These are phyloP conservation scores for Formica aserva DNA, from an alignment of 2,888 invertebrate genomes.

Conservation along the genomic window DNA sequence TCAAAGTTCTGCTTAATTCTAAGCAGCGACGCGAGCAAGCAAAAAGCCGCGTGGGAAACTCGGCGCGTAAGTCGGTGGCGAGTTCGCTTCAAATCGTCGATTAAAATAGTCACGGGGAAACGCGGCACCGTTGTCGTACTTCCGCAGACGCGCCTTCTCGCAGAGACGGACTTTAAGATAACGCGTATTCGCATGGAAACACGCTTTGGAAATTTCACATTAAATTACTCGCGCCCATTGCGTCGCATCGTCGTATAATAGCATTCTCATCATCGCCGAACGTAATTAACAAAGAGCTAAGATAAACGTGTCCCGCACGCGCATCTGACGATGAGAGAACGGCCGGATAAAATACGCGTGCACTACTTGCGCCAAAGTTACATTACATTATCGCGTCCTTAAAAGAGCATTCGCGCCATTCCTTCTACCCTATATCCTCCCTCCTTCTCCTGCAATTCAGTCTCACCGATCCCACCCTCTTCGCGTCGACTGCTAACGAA, in stretches of 20 bases:
- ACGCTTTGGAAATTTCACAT: neutral
- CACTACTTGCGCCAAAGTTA: slow-evolving; percentile 31
- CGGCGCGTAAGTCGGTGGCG: slow-evolving; percentile 52
- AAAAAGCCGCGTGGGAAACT: slow-evolving; percentile 54
- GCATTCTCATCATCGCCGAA: slow-evolving; percentile 10
- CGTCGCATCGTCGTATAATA: neutral
- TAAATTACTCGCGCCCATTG: slow-evolving; percentile 2
- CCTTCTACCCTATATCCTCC: neutral
- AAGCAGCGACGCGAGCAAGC: slow-evolving; percentile 55
- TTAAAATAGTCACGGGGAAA: slow-evolving; percentile 38
- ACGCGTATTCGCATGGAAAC: neutral
- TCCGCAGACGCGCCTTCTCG: neutral
- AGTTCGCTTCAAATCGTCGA: slow-evolving; percentile 54
- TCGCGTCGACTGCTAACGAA: slow-evolving; percentile 64
- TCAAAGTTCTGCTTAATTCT: slow-evolving; percentile 57
- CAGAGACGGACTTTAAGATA: neutral
- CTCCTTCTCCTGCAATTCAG: neutral
- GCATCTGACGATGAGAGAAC: neutral
- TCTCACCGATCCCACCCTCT: slow-evolving; percentile 14
- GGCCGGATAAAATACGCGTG: slow-evolving; percentile 19
- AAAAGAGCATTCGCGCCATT: slow-evolving; percentile 20
- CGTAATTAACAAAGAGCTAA: slow-evolving; percentile 21
- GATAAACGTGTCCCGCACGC: slow-evolving; percentile 5
- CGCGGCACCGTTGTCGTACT: neutral
- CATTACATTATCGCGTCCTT: slow-evolving; percentile 33